Evolutionary conservation across 2,113 vertebrate species (phyloP).

Genomic region (western clawed frog (Xenopus tropicalis)): UCB_Xtro_10.0 CM004444.2:84610001-84610500

Average conservation of each 20-base stretch:
- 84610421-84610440: not conserved
- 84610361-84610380: not conserved
- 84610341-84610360: not conserved
- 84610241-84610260: conserved; percentile 11
- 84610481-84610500: no score
- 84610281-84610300: conserved; percentile 15
- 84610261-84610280: not conserved
- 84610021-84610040: no score
- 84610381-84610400: not conserved
- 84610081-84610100: no score
- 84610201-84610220: not conserved
- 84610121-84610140: not conserved
- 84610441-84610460: not conserved
- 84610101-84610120: no score
- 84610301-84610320: conserved; percentile 10
- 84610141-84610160: not conserved
- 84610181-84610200: conserved; percentile 1
- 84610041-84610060: no score
- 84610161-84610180: conserved; percentile 1
- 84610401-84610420: not conserved
- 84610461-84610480: not conserved
- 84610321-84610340: conserved; percentile 17
- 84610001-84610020: no score
- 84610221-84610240: not conserved
- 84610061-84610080: no score